These are phyloP conservation scores for Coluber constrictor DNA, from an alignment of 2,797 vertebrate genomes.

Conservation along the genomic window DNA sequence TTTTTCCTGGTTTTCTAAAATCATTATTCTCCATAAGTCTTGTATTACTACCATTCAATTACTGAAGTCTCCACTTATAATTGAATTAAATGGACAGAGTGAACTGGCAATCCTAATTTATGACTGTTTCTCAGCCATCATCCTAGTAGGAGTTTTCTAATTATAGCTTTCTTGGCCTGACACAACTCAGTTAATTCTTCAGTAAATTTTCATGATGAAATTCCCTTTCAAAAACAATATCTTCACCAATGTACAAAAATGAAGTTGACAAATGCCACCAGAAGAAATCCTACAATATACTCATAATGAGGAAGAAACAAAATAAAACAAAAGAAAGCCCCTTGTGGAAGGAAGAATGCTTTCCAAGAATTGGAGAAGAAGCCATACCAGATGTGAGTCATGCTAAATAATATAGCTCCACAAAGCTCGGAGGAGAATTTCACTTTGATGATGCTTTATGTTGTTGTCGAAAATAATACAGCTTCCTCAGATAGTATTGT, in stretches of 20 bases:
- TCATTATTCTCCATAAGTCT: constrained; percentile 22
- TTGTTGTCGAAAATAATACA: neutral
- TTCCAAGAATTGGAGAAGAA: no score
- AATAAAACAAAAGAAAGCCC: neutral
- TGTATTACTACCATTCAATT: constrained; percentile 14
- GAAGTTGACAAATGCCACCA: neutral
- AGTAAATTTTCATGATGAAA: neutral
- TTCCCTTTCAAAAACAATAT: neutral
- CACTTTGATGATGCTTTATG: neutral
- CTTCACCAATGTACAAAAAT: neutral
- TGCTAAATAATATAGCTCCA: neutral
- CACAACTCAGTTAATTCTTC: neutral
- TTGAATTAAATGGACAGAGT: constrained; percentile 8
- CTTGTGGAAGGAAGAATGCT: neutral
- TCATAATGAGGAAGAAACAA: neutral
- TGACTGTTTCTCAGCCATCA: neutral
- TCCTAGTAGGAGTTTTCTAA: neutral
- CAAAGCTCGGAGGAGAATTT: neutral
- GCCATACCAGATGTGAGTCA: neutral
- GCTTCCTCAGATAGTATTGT: no score
- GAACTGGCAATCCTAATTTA: neutral
- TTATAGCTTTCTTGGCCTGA: neutral
- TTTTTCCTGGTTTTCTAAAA: constrained; percentile 10
- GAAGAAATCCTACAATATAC: neutral
- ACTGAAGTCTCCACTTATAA: constrained; percentile 19